Evolutionary conservation across 1,140 invertebrate species (phyloP), one percentile per base, ranked within the genome.

Genomic region (Brachystomella parvula): DNA sequence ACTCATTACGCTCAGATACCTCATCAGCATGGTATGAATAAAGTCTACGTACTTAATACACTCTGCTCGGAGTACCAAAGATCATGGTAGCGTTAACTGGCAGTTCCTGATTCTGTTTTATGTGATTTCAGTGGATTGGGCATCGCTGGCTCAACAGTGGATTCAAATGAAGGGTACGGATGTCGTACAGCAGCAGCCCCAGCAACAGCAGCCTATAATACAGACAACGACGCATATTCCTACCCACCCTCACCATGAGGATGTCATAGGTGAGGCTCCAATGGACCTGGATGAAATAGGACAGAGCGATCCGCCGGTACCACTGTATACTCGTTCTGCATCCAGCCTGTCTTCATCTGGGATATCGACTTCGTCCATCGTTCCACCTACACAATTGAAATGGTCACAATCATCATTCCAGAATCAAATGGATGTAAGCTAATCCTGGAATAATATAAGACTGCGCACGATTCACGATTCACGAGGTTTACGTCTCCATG

Each of bases 121-220:
- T 58, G 58, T 65, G 71, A 71, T 77, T 78, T 31, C 75, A 84
- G 94, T 96, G 62, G 94, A 97, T 78, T 96, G 94, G 94, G 94
- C 92, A 32, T 86, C 89, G 62, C 78, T 97, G 70, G 94, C 94
- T 21, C 94, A 96, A 75, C 93, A 96, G 84, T 96, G 94, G 94
- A 97, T 97, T 68, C 89, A 90, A 76, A 95, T 96, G 90, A 94
- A 94, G 31, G 68, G 65, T 28, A 32, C 31, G 21, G 19, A 21
- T 3, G 29, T 57, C 28, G 28, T 47, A 56, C 33, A 29, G 35
- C 32, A 33, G n/a, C 47, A 63, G 44, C 44, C 24, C 9, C 30
- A 61, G 9, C 59, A 61, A 6, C 39, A 3, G 1, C 66, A 21
- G 28, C 53, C 32, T 39, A 53, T 32, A 57, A 32, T 47, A 59